Conservation (phyloP, 1,140 invertebrate species). For the Drosophila navojoa region DNA sequence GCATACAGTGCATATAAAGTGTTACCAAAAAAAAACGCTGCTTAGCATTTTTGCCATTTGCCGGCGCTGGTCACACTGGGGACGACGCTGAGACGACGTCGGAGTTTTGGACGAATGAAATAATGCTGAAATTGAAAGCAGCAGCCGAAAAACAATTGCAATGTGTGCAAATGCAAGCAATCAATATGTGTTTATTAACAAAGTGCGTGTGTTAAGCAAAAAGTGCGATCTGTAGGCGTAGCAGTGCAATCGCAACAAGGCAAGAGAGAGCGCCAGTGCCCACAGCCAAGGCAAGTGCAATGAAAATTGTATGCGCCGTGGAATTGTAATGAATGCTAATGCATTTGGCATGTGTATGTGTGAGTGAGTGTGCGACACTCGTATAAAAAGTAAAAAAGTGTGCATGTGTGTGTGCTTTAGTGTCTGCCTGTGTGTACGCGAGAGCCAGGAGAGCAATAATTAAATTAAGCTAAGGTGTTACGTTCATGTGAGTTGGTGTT, state of each 20-base stretch:
- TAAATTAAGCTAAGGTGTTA: constrained; percentile 77
- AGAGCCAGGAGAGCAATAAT: constrained; percentile 72
- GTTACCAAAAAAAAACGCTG: background rate
- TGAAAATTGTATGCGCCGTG: constrained; percentile 53
- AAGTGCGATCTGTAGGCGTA: constrained; percentile 46
- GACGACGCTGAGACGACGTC: constrained; percentile 46
- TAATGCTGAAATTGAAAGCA: constrained; percentile 52
- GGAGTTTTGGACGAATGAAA: constrained; percentile 44
- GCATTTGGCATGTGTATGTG: constrained; percentile 34
- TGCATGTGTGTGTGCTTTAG: constrained; percentile 36
- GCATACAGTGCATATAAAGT: background rate
- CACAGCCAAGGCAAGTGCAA: constrained; percentile 49
- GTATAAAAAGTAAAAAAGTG: constrained; percentile 18
- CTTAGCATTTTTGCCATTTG: background rate
- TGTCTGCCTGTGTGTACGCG: constrained; percentile 62
- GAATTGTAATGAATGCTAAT: constrained; percentile 57
- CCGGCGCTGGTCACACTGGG: constrained; percentile 31
- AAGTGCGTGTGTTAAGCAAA: constrained; percentile 49
- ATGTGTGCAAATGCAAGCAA: constrained; percentile 52
- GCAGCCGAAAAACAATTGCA: constrained; percentile 51
- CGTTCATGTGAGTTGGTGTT: constrained; percentile 47
- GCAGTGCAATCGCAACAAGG: constrained; percentile 34
- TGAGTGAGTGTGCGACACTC: constrained; percentile 9
- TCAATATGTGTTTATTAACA: constrained; percentile 51
- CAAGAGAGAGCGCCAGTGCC: constrained; percentile 30